Percentiles rank a stretch among this genome's conserved stretches.
Evolutionary conservation across 2,797 vertebrate species (phyloP).

Genomic region (Thamnophis elegans): DNA sequence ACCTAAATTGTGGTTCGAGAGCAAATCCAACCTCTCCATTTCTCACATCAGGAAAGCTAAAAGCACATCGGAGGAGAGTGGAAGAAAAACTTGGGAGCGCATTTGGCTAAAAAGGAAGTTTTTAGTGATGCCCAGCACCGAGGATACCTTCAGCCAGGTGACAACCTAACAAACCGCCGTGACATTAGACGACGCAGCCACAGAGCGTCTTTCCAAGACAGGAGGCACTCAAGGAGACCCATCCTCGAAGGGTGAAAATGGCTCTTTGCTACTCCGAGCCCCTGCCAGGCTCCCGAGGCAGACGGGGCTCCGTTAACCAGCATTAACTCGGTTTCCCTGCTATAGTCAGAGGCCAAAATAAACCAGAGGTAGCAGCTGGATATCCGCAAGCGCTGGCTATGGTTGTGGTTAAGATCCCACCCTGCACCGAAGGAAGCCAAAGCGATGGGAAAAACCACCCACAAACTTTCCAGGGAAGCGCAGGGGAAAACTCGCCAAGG

Average conservation of each 20-base stretch:
- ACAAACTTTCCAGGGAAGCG: background rate
- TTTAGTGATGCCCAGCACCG: background rate
- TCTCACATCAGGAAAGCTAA: background rate
- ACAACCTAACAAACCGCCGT: background rate
- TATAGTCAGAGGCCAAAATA: background rate
- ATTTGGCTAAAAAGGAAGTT: background rate
- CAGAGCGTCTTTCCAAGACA: background rate
- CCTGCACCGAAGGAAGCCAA: background rate
- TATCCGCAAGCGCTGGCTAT: rapidly evolving
- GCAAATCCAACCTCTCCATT: background rate
- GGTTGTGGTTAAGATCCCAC: background rate
- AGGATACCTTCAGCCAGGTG: background rate
- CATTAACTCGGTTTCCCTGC: background rate
- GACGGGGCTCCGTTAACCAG: background rate
- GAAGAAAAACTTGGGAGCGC: background rate
- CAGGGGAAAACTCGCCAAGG: background rate
- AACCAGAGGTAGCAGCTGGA: background rate
- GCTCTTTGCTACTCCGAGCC: background rate
- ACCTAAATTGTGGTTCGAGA: background rate
- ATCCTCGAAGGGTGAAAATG: too few relatives aligned
- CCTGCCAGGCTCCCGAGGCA: background rate
- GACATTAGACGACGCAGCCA: background rate
- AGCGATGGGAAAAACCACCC: background rate
- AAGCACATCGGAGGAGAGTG: background rate
- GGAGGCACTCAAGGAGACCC: background rate